Base-by-base conservation (phyloP, 2,888 invertebrate genomes). In the Nasonovia ribisnigri region DNA sequence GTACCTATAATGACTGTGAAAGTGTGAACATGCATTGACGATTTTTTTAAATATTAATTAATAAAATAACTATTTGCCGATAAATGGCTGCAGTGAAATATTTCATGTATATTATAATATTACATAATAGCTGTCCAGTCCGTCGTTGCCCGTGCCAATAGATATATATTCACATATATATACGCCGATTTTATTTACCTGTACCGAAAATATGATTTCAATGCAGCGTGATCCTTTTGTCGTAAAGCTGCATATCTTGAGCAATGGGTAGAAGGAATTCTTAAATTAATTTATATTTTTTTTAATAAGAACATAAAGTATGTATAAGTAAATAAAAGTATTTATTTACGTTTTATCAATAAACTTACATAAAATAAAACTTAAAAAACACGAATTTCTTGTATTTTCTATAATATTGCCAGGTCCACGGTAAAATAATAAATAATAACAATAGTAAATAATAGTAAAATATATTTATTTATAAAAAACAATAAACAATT, bases 11-110 rank as follows among this genome's bases (percentile, higher is more conserved):
- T 13, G 16, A n/a, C 16, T n/a, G 16, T 0, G 36, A 77, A 2
- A 8, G 20, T 36, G 20, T 77, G 36, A 20, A 1, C 6, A 16
- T 0, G n/a, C n/a, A n/a, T 13, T 67, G 13, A n/a, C 16, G n/a
- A 77, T 36, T 77, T 77, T 77, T 0, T 77, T 3, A 36, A 8
- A 77, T 36, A 77, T 77, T 77, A 36, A 77, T 77, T 20, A 8
- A 20, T 20, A 36, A 36, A 20, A 36, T 36, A 77, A 36, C 1
- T 36, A 26, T 36, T 67, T 5, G n/a, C 13, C 3, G 16, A 67
- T 0, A 5, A n/a, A 67, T n/a, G n/a, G 0, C 13, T 67, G 5
- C 6, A 20, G 20, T 36, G 77, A 20, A 2, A 42, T 0, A 20
- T 36, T 77, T 20, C 67, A 77, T 60, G 29, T 11, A 13, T 67